Conservation (phyloP, 2,113 vertebrate genomes). For the Oryzias melastigma region DNA sequence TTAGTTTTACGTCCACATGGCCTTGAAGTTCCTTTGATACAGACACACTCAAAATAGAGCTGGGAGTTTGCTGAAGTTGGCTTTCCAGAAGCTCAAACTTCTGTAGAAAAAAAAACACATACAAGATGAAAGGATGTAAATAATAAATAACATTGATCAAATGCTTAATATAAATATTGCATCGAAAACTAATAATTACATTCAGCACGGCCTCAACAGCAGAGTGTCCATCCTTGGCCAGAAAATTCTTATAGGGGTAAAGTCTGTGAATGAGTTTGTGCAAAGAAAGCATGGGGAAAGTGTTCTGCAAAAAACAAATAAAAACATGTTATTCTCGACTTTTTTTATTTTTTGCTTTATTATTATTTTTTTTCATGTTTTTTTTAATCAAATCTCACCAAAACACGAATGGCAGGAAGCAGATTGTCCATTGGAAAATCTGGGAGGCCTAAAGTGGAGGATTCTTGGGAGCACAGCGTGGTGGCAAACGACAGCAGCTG, state of each 20-base stretch:
- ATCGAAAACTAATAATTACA: constrained; percentile 68
- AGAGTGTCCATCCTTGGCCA: constrained; percentile 87
- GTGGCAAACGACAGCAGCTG: constrained; percentile 92
- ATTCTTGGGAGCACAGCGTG: constrained; percentile 94
- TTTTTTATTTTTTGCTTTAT: background rate
- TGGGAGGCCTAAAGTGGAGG: constrained; percentile 86
- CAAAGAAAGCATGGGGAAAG: constrained; percentile 86
- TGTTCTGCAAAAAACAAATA: constrained; percentile 74
- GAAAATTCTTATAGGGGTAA: constrained; percentile 87
- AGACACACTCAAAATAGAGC: constrained; percentile 75
- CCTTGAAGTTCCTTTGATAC: constrained; percentile 42
- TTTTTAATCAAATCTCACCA: constrained; percentile 76
- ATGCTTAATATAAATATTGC: too few relatives aligned
- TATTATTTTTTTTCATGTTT: background rate
- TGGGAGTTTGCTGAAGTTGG: constrained; percentile 57
- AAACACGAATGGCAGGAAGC: constrained; percentile 81
- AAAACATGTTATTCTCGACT: background rate
- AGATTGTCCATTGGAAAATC: constrained; percentile 96
- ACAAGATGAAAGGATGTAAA: background rate
- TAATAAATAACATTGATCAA: background rate
- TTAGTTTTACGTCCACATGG: constrained; percentile 81
- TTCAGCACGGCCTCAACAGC: constrained; percentile 86
- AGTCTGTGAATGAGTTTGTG: constrained; percentile 84
- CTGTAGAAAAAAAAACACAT: constrained; percentile 59
- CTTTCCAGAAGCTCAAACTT: constrained; percentile 88